These are phyloP conservation scores for Aphaenogaster ashmeadi DNA, from an alignment of 1,140 invertebrate genomes.

Conservation along the genomic window DNA sequence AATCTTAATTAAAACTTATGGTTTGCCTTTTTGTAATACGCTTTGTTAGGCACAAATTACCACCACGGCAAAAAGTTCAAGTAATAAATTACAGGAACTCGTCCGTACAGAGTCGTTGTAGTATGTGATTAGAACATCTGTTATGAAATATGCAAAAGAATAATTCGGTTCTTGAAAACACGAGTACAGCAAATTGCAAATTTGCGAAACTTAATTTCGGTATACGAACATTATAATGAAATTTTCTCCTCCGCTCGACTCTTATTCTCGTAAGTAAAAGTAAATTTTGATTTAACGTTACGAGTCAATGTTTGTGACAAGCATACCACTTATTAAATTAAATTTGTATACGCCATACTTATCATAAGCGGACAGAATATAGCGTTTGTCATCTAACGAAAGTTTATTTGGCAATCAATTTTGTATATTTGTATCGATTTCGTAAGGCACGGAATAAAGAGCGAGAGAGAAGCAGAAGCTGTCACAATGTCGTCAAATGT, in stretches of 20 bases:
- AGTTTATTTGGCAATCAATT: constrained; percentile 27
- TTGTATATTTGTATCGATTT: neutral
- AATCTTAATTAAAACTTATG: constrained; percentile 22
- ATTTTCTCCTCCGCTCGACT: constrained; percentile 9
- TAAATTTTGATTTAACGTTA: constrained; percentile 11
- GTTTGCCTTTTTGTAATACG: neutral
- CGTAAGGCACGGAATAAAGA: neutral
- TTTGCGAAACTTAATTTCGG: constrained; percentile 22
- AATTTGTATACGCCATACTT: neutral
- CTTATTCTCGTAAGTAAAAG: neutral
- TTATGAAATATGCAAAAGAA: neutral
- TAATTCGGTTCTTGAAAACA: constrained; percentile 4
- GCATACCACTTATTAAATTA: neutral
- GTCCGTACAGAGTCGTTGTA: neutral
- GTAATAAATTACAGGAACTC: neutral
- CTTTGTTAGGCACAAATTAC: neutral
- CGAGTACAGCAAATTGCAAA: constrained; percentile 23
- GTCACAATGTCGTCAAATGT: constrained; percentile 36
- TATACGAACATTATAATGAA: constrained; percentile 13
- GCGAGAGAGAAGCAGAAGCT: constrained; percentile 9
- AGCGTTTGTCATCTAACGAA: neutral
- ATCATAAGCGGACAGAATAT: neutral
- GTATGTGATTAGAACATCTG: constrained; percentile 6
- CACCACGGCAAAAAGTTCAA: neutral
- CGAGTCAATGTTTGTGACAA: neutral